A percentile compares a stretch with the other conserved stretches of the same genome.
These are phyloP conservation scores for Cavia porcellus DNA, from an alignment of 2,113 vertebrate species.

Conservation along the genomic window DNA sequence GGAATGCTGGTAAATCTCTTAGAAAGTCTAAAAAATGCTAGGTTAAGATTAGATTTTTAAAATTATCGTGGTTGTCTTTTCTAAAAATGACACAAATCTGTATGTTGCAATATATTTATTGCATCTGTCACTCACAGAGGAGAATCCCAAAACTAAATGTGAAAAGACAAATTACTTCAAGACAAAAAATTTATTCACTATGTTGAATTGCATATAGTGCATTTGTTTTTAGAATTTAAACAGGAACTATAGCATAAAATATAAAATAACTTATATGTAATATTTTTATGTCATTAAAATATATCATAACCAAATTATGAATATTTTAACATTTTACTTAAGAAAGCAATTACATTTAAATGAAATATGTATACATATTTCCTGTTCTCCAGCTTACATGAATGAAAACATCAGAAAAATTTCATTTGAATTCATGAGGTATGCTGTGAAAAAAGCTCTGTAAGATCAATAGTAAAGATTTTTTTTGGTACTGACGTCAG, in stretches of 20 bases:
- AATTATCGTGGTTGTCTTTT: background rate
- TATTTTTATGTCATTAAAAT: background rate
- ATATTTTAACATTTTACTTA: slow-evolving; percentile 46
- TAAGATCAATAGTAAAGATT: slow-evolving; percentile 79
- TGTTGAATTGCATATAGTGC: background rate
- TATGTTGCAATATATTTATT: background rate
- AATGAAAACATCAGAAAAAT: slow-evolving; percentile 32
- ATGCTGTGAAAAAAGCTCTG: slow-evolving; percentile 70
- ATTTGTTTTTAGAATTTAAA: background rate
- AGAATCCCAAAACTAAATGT: background rate
- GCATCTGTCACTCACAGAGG: background rate
- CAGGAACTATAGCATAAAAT: background rate
- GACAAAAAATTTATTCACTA: background rate
- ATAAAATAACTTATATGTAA: background rate
- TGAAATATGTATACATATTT: slow-evolving; percentile 10
- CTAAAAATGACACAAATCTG: background rate
- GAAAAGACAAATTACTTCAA: background rate
- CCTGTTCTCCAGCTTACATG: background rate
- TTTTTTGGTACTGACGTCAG: slow-evolving; percentile 79
- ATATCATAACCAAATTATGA: background rate
- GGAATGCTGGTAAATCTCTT: background rate
- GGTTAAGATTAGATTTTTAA: background rate
- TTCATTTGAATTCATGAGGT: slow-evolving; percentile 77
- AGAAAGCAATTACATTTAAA: slow-evolving; percentile 46
- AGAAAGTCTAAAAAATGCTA: background rate